A percentile compares a stretch with the other conserved stretches of the same genome.
Conservation (phyloP, 2,113 vertebrate species). For the Paratilapia polleni region DNA sequence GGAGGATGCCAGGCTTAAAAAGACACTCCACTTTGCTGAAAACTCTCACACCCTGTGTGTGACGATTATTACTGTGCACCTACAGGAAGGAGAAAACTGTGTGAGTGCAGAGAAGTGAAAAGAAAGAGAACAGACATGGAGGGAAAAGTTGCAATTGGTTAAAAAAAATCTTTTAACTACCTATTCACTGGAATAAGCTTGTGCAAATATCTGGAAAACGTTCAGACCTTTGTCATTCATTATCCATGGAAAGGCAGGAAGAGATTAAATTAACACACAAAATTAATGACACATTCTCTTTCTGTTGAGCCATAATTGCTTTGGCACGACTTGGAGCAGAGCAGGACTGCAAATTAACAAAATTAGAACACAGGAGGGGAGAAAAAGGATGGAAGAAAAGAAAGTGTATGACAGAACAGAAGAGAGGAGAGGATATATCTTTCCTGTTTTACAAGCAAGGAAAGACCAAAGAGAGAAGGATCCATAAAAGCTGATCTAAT, state of each 20-base stretch:
- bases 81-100: slow-evolving; percentile 43
- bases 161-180: slow-evolving; percentile 13
- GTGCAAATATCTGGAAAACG: slow-evolving; percentile 21
- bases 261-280: slow-evolving; percentile 54
- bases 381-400: slow-evolving; percentile 1
- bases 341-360: slow-evolving; percentile 14
- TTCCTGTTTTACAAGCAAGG: slow-evolving; percentile 28
- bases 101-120: neutral
- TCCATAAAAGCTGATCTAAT: slow-evolving; percentile 51
- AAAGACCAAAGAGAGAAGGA: slow-evolving; percentile 26
- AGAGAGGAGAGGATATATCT: slow-evolving; percentile 2
- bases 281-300: slow-evolving; percentile 59
- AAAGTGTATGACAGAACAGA: neutral
- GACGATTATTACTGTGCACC: slow-evolving; percentile 95
- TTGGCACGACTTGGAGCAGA: slow-evolving; percentile 40
- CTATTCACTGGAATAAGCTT: neutral
- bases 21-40: slow-evolving; percentile 87
- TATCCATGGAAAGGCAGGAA: slow-evolving; percentile 3
- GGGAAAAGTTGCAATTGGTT: neutral
- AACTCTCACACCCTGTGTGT: slow-evolving; percentile 87
- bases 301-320: slow-evolving; percentile 56
- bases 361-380: slow-evolving; percentile 3
- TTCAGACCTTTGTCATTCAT: slow-evolving; percentile 2
- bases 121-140: neutral
- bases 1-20: slow-evolving; percentile 84